Evolutionary conservation across 2,888 invertebrate genomes (phyloP).

Genomic region (Disparrhopalites patrizii): DNA sequence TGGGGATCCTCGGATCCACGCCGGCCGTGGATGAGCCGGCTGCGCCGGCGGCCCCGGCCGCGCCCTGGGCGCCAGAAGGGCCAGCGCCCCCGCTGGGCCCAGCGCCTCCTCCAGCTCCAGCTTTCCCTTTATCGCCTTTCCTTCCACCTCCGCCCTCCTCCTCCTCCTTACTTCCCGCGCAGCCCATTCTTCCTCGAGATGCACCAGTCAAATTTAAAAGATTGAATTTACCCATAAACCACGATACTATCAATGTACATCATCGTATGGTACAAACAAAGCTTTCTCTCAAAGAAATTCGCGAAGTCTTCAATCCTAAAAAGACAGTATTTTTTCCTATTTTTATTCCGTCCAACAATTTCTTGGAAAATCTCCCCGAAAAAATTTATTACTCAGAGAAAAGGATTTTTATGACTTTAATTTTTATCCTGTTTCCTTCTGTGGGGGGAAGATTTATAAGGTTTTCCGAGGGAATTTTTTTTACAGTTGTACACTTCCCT

Average conservation of each 20-base stretch:
- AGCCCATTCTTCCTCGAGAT: constrained; percentile 39
- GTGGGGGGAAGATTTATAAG: too few relatives aligned
- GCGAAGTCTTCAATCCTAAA: too few relatives aligned
- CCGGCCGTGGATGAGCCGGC: constrained; percentile 4
- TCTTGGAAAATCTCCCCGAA: not conserved
- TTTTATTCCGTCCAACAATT: too few relatives aligned
- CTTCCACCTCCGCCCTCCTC: constrained; percentile 34
- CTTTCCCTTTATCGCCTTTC: constrained; percentile 34
- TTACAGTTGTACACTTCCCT: too few relatives aligned
- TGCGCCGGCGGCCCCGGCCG: constrained; percentile 7
- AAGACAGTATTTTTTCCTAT: not conserved
- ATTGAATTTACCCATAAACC: constrained; percentile 41
- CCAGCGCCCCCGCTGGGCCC: not conserved
- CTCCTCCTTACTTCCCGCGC: constrained; percentile 47
- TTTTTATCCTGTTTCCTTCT: too few relatives aligned
- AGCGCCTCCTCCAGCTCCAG: constrained; percentile 12
- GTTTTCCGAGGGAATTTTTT: too few relatives aligned
- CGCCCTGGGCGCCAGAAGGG: constrained; percentile 20
- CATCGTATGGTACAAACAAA: not conserved
- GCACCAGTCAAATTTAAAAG: constrained; percentile 26
- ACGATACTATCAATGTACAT: constrained; percentile 17
- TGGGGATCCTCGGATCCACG: constrained; percentile 69
- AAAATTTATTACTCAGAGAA: not conserved
- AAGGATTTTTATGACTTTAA: too few relatives aligned
- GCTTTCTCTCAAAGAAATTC: not conserved